These are phyloP conservation scores for Chrysina gloriosa DNA, from an alignment of 2,888 invertebrate species.

Conservation along the genomic window DNA sequence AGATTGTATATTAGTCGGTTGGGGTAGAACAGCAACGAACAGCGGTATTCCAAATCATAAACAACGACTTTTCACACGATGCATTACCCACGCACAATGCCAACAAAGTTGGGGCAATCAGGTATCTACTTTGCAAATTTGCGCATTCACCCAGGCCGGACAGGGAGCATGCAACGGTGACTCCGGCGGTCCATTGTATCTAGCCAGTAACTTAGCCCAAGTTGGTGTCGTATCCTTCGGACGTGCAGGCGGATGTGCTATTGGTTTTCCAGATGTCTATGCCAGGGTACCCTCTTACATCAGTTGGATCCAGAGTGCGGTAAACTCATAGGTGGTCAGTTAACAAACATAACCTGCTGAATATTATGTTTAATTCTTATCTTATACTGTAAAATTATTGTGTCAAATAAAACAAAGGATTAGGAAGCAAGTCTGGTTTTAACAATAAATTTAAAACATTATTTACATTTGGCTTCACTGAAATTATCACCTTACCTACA, in stretches of 20 bases:
- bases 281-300: slow-evolving; percentile 55
- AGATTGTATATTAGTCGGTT: slow-evolving; percentile 63
- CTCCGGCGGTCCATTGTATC: slow-evolving; percentile 67
- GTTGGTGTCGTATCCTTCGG: slow-evolving; percentile 32
- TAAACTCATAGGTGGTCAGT: slow-evolving; percentile 9
- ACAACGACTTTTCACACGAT: slow-evolving; percentile 67
- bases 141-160: slow-evolving; percentile 69
- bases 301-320: slow-evolving; percentile 27
- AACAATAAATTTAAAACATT: neutral
- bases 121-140: slow-evolving; percentile 66
- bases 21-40: slow-evolving; percentile 68
- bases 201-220: slow-evolving; percentile 51
- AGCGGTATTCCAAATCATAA: slow-evolving; percentile 68
- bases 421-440: neutral
- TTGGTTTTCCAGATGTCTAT: slow-evolving; percentile 69
- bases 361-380: too few species aligned
- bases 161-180: slow-evolving; percentile 72
- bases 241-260: slow-evolving; percentile 65
- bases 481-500: too few species aligned
- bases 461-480: neutral
- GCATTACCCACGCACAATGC: slow-evolving; percentile 67
- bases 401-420: slow-evolving; percentile 5
- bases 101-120: slow-evolving; percentile 59
- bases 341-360: too few species aligned
- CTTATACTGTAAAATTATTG: neutral